Conservation (phyloP, 2,797 vertebrate genomes). For the Chromobotia macracanthus region DNA sequence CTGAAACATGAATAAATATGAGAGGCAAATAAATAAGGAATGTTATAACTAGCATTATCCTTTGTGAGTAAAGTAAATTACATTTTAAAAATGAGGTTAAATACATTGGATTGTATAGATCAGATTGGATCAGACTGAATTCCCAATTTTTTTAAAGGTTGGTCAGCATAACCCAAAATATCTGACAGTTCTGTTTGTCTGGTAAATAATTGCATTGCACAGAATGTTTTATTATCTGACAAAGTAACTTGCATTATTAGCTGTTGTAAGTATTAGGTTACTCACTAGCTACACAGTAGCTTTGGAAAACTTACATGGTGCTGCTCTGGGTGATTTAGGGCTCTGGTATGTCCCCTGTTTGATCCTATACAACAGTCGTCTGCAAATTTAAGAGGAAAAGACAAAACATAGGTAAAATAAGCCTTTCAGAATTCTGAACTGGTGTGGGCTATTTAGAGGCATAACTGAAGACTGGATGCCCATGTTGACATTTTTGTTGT, state of each 20-base stretch:
- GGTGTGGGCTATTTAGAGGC: neutral
- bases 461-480: too few species aligned
- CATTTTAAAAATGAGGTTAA: neutral
- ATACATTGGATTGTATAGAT: too few species aligned
- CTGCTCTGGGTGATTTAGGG: slow-evolving; percentile 74
- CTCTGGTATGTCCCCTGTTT: slow-evolving; percentile 79
- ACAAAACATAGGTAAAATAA: neutral
- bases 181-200: neutral
- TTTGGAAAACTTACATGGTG: slow-evolving; percentile 79
- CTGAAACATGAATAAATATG: slow-evolving; percentile 48
- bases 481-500: slow-evolving; percentile 38
- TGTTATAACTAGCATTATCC: neutral
- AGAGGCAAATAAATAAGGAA: slow-evolving; percentile 17
- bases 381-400: slow-evolving; percentile 56
- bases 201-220: neutral
- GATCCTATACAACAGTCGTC: slow-evolving; percentile 86
- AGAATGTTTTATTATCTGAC: slow-evolving; percentile 27
- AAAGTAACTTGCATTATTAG: slow-evolving; percentile 15
- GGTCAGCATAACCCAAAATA: neutral
- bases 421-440: neutral
- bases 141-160: too few species aligned
- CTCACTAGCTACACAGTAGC: neutral
- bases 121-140: slow-evolving; percentile 21
- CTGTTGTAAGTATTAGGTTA: neutral
- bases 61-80: neutral